These are phyloP conservation scores for Antheraea mylitta DNA, from an alignment of 1,140 invertebrate genomes.

Conservation along the genomic window DNA sequence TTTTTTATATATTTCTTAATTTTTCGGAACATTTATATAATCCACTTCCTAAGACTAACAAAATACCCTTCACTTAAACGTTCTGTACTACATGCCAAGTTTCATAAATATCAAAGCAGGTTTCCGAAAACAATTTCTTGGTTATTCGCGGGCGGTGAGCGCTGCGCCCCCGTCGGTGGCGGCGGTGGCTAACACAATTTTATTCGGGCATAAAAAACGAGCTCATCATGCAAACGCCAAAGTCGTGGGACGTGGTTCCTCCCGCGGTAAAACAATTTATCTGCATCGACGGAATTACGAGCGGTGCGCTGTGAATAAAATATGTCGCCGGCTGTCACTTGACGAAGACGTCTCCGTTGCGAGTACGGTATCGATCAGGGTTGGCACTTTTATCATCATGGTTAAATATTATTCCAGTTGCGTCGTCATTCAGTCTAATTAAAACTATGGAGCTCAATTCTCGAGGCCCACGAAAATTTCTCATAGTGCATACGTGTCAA, in stretches of 20 bases:
- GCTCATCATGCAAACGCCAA: constrained; percentile 76
- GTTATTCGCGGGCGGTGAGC: constrained; percentile 37
- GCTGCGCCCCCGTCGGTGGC: constrained; percentile 37
- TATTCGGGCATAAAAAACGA: constrained; percentile 76
- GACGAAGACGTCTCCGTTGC: constrained; percentile 41
- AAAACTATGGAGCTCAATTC: no score
- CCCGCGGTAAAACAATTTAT: constrained; percentile 77
- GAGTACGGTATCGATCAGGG: constrained; percentile 32
- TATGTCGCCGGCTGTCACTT: constrained; percentile 73
- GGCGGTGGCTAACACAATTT: constrained; percentile 71
- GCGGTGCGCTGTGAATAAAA: constrained; percentile 72
- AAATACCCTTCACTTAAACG: constrained; percentile 61
- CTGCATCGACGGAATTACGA: constrained; percentile 75
- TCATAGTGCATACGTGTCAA: no score
- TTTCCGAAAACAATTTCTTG: constrained; percentile 68
- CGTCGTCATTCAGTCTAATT: no score
- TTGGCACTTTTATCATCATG: constrained; percentile 17
- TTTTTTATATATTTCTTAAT: no score
- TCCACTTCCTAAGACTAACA: constrained; percentile 27
- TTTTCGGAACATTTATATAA: constrained; percentile 22
- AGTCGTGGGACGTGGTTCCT: constrained; percentile 64
- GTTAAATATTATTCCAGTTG: no score
- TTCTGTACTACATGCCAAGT: constrained; percentile 56
- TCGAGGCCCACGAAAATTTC: not conserved
- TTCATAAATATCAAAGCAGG: constrained; percentile 77